phyloP scores from a whole-genome alignment of 2,113 vertebrate genomes.

The Malurus melanocephalus region DNA sequence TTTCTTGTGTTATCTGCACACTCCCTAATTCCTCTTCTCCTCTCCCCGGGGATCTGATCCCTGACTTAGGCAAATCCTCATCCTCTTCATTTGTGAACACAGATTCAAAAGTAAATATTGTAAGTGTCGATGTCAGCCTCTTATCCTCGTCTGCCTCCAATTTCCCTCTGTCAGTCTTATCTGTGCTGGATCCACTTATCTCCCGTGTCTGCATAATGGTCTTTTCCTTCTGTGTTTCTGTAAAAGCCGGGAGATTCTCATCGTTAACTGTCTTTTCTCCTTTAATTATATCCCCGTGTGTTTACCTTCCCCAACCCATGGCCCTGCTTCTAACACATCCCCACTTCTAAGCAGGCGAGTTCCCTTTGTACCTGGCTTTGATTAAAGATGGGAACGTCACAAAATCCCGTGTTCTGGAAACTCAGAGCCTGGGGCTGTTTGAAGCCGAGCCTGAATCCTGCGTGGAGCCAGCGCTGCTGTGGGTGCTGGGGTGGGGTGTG shows the following conservation, averaged over 20 bases:
- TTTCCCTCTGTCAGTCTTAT: constrained; percentile 48
- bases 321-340: constrained; percentile 6
- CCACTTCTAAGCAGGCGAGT: neutral
- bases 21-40: neutral
- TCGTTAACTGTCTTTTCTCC: neutral
- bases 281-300: constrained; percentile 2
- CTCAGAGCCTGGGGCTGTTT: neutral
- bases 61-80: constrained; percentile 45
- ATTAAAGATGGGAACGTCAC: neutral
- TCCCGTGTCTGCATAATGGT: neutral
- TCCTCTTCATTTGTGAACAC: constrained; percentile 17
- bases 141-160: constrained; percentile 40
- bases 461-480: neutral
- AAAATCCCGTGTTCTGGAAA: neutral
- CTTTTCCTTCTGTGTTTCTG: neutral
- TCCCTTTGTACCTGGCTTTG: constrained; percentile 35
- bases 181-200: constrained; percentile 22
- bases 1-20: neutral
- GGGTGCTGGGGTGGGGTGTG: neutral
- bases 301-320: neutral
- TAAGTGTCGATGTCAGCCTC: neutral
- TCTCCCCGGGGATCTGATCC: constrained; percentile 14
- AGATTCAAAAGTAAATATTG: constrained; percentile 43
- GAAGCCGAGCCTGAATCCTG: neutral
- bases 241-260: neutral